These are phyloP conservation scores for Panopea generosa DNA, from an alignment of 2,888 invertebrate species.

Conservation along the genomic window DNA sequence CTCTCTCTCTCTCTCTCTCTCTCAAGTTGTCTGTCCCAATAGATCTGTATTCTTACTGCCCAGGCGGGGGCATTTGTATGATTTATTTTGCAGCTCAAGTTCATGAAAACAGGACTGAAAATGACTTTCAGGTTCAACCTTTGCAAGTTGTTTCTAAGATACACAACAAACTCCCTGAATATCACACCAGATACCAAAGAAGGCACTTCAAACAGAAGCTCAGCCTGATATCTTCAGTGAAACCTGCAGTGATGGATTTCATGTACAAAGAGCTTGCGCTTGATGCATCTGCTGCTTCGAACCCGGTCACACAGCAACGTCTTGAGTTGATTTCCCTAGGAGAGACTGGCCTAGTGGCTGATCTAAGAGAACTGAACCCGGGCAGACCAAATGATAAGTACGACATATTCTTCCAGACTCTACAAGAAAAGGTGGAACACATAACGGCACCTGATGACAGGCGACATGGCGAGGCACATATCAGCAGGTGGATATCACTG, in stretches of 20 bases:
- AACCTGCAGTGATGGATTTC: slow-evolving; percentile 37
- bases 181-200: slow-evolving; percentile 43
- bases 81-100: slow-evolving; percentile 19
- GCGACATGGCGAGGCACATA: slow-evolving; percentile 28
- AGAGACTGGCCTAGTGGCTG: slow-evolving; percentile 42
- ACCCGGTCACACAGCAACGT: slow-evolving; percentile 35
- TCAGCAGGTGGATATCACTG: slow-evolving; percentile 14
- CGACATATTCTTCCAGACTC: slow-evolving; percentile 44
- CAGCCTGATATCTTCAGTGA: slow-evolving; percentile 23
- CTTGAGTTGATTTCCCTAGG: slow-evolving; percentile 42
- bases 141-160: slow-evolving; percentile 6
- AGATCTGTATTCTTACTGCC: slow-evolving; percentile 26
- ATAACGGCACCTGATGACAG: slow-evolving; percentile 40
- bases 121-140: slow-evolving; percentile 4
- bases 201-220: slow-evolving; percentile 31
- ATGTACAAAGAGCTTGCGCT: slow-evolving; percentile 50
- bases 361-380: slow-evolving; percentile 32
- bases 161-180: slow-evolving; percentile 30
- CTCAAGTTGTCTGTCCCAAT: slow-evolving; percentile 21
- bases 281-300: slow-evolving; percentile 38
- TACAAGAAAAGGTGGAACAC: slow-evolving; percentile 34
- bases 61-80: slow-evolving; percentile 17
- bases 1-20: no score
- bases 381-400: slow-evolving; percentile 41
- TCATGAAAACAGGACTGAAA: neutral